Conservation (phyloP, 1,140 invertebrate species). For the Hyposmocoma kahamanoa region DNA sequence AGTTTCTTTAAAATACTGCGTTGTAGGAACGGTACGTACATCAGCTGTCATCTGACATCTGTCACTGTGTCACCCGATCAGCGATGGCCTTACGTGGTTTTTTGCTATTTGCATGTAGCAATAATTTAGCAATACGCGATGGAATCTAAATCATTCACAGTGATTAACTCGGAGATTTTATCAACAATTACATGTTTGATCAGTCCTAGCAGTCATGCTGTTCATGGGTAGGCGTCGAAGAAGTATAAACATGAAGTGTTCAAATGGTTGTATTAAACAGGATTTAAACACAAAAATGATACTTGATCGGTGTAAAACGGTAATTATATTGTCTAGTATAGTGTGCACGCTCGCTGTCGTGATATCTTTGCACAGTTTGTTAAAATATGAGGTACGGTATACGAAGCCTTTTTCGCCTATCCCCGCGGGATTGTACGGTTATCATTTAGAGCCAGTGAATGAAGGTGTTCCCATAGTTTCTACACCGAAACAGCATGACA, state of each 20-base stretch:
- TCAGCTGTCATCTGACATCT: constrained; percentile 1
- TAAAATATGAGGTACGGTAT: constrained; percentile 50
- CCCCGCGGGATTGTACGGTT: constrained; percentile 57
- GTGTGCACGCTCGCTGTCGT: constrained; percentile 56
- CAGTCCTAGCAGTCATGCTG: constrained; percentile 39
- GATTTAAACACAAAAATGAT: constrained; percentile 45
- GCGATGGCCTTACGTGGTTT: constrained; percentile 64
- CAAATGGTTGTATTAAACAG: too few species aligned
- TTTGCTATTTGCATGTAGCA: constrained; percentile 52
- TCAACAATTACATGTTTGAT: constrained; percentile 24
- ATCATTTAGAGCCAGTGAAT: constrained; percentile 43
- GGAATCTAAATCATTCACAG: constrained; percentile 47
- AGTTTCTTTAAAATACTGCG: too few species aligned
- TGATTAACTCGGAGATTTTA: constrained; percentile 30
- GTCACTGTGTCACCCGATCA: constrained; percentile 8
- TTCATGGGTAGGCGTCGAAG: constrained; percentile 45
- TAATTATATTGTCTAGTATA: constrained; percentile 57
- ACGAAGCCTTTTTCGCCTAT: constrained; percentile 60
- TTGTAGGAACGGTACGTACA: neutral
- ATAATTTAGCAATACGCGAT: constrained; percentile 51
- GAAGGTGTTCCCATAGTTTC: constrained; percentile 28
- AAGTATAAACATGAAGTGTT: constrained; percentile 46
- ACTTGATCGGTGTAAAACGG: constrained; percentile 55
- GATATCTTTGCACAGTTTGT: constrained; percentile 52
- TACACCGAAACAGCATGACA: constrained; percentile 29